phyloP scores from a whole-genome alignment of 2,797 vertebrate species.

The Halcyon smyrnensis region DNA sequence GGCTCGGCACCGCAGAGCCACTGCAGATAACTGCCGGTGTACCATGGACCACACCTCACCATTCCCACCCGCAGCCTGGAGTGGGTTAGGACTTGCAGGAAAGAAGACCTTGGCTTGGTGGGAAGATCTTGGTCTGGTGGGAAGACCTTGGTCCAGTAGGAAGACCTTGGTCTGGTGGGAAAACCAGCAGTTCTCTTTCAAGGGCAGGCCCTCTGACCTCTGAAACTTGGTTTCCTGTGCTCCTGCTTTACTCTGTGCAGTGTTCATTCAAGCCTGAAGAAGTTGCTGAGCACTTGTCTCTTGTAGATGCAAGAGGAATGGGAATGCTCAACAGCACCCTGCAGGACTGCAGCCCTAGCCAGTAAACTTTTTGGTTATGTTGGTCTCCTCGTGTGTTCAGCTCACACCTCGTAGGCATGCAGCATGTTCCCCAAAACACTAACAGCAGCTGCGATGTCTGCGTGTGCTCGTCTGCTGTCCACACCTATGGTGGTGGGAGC shows the following conservation, averaged over 20 bases:
- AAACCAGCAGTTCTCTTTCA: background rate
- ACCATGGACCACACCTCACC: rapidly evolving
- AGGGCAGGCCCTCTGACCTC: background rate
- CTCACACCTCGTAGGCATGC: background rate
- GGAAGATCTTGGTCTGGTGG: background rate
- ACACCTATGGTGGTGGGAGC: background rate
- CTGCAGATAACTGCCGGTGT: background rate
- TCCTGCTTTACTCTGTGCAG: background rate
- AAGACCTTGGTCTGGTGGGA: background rate
- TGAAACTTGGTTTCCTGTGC: background rate
- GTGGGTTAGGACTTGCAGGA: background rate
- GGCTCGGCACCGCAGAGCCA: background rate
- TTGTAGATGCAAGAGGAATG: background rate
- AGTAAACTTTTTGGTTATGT: background rate
- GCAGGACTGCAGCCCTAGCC: background rate
- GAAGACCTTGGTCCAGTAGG: background rate
- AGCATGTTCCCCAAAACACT: background rate
- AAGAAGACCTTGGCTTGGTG: background rate
- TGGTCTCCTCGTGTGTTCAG: background rate
- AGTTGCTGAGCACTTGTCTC: background rate
- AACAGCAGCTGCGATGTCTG: background rate
- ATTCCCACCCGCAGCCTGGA: background rate
- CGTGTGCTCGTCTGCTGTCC: background rate
- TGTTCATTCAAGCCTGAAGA: background rate
- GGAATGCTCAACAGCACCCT: background rate